Evolutionary conservation across 2,797 vertebrate genomes (phyloP), one percentile per base, ranked within the genome.

Genomic region (Macrochelys suwanniensis): DNA sequence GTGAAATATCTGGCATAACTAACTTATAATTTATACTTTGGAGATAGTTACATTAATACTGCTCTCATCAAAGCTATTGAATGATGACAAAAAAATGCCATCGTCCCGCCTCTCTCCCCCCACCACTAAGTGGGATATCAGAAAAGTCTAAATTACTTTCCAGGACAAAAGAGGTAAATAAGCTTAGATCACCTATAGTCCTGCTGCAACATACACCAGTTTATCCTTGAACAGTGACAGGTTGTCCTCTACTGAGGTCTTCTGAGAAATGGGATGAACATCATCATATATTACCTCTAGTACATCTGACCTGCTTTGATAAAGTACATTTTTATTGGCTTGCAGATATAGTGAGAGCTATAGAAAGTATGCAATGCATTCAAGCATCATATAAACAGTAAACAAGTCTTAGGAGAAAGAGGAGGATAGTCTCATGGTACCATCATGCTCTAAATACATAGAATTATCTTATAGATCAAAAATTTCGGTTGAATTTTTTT

Each of bases 191-290:
- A 10, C 7, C 4, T 8, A 49, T 3, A 53, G 3, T 50, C 94
- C 31, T 65, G 53, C 81, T 88, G 89, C 3, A 77, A 45, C 0
- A 0, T 1, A 3, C 33, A 25, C 6, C 8, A 11, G 7, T 10
- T 80, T 49, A 49, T 5, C 80, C 94, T 65, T 3, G 33, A 84
- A 90, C 57, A 77, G 21, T 1, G 28, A 68, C n/a, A 21, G 26
- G 65, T 49, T 87, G 1, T n/a, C 59, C 15, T 85, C 80, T 88
- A 25, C 6, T 88, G 71, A 68, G 26, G 5, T 33, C 12, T 87
- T 12, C 56, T 92, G 93, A 89, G 45, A 89, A 90, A 85, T 2
- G 82, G 16, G 76, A 1, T 33, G 11, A 89, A 54, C 9, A 84
- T 25, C 13, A 77, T 45, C 71, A 91, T 25, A 37, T 37, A 85